Evolutionary conservation across 92 coral and sea anemone species (phyloP).

Genomic region (Zoanthus gigantus): DNA sequence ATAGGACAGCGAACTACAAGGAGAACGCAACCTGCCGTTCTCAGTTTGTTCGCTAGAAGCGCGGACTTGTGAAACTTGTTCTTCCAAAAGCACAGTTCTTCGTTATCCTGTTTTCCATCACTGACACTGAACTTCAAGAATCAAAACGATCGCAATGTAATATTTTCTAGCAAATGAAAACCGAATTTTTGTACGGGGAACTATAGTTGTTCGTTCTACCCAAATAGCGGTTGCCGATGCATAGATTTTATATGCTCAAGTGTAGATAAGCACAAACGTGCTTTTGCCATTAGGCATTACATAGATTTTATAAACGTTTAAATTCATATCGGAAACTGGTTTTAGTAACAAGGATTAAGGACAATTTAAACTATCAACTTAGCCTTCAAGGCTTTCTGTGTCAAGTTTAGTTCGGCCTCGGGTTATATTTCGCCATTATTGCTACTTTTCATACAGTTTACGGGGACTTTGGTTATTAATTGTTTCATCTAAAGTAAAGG

Average conservation of each 20-base stretch:
- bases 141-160: not conserved
- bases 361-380: not conserved
- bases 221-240: constrained; percentile 39
- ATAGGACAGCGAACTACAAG: not conserved
- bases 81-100: not conserved
- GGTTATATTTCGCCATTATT: not conserved
- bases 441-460: not conserved
- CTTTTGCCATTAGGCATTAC: not conserved
- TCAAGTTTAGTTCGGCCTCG: not conserved
- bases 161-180: not conserved
- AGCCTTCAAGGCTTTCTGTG: not conserved
- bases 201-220: not conserved
- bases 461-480: too few relatives aligned
- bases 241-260: not conserved
- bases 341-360: not conserved
- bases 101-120: not conserved
- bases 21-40: not conserved
- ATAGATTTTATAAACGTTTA: not conserved
- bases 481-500: too few relatives aligned
- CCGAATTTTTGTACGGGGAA: constrained; percentile 28
- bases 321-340: not conserved
- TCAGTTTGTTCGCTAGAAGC: not conserved
- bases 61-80: not conserved
- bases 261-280: not conserved
- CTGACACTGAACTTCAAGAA: not conserved